Base-by-base conservation (phyloP, 2,888 invertebrate genomes). In the Cecidostiba fungosa region DNA sequence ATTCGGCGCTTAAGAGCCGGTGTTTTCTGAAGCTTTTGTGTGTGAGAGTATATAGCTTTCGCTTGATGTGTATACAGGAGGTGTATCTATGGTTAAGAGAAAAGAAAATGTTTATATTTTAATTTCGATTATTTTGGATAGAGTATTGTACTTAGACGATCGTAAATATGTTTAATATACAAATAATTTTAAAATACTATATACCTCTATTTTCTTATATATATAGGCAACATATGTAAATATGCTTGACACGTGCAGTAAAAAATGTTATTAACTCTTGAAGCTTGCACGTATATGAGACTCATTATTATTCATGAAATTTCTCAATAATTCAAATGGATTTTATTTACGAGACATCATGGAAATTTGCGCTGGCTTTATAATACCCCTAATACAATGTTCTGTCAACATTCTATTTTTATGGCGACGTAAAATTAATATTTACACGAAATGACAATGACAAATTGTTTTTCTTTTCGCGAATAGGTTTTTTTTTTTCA, bases 221-320 rank as follows among this genome's bases (percentile, higher is more conserved):
- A n/a, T 10, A n/a, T n/a, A 77, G 39, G 12, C 26, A 36, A 23
- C n/a, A n/a, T n/a, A 74, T 54, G 23, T 54, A 72, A 54, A 50
- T 50, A 50, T 54, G 23, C 36, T 50, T n/a, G 50, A 69, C 16
- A 54, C 62, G 72, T 29, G 69, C 62, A 69, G 54, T 79, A 79
- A 79, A 72, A 72, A 74, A 76, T 54, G 39, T 76, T 77, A 80
- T 77, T 76, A 76, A 32, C 43, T 80, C 66, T 62, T 73, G 16
- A 47, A n/a, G 70, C 79, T 3, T 69, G 32, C n/a, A 19, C n/a
- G 5, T n/a, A n/a, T 23, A 1, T 29, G 78, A 36, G 16, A 14
- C 47, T 80, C 84, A 77, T 85, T 85, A 85, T 80, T 85, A 85
- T 85, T 85, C 84, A 85, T 85, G 84, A 80, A 85, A 85, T 85